phyloP scores from a whole-genome alignment of 2,888 invertebrate genomes.

The Phoenoteleia sp. region DNA sequence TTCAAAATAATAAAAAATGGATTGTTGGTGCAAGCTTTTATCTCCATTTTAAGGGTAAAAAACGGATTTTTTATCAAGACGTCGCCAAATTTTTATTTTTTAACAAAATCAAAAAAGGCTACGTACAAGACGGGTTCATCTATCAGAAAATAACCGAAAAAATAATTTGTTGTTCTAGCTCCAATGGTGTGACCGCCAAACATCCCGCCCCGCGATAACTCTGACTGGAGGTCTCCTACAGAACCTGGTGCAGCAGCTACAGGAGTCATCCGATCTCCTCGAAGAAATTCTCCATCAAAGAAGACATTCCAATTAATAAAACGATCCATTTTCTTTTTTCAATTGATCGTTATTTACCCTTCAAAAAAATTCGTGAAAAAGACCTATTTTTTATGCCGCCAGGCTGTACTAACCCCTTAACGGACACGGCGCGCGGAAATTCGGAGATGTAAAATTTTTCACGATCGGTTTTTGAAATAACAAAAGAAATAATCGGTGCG shows the following conservation, averaged over 20 bases:
- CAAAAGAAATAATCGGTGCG: too few species aligned
- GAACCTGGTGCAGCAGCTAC: background rate
- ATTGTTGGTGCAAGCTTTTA: slow-evolving; percentile 20
- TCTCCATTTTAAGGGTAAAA: slow-evolving; percentile 11
- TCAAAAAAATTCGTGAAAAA: background rate
- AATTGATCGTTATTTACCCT: too few species aligned
- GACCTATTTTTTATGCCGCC: background rate
- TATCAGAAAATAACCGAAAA: slow-evolving; percentile 4
- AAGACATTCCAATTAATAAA: background rate
- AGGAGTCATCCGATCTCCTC: background rate
- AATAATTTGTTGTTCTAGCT: slow-evolving; percentile 12
- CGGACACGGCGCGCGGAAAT: too few species aligned
- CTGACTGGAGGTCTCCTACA: background rate
- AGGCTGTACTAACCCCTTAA: background rate
- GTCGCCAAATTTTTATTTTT: slow-evolving; percentile 9
- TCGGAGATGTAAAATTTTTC: too few species aligned
- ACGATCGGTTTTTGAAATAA: too few species aligned
- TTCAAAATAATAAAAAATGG: background rate
- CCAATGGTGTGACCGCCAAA: slow-evolving; percentile 6
- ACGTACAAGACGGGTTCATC: background rate
- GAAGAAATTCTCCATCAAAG: background rate
- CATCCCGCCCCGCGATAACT: background rate
- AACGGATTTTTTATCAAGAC: background rate
- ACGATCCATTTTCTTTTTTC: background rate
- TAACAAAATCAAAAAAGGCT: background rate